Evolutionary conservation across 2,113 vertebrate species (phyloP).

Genomic region (Lophura nycthemera): DNA sequence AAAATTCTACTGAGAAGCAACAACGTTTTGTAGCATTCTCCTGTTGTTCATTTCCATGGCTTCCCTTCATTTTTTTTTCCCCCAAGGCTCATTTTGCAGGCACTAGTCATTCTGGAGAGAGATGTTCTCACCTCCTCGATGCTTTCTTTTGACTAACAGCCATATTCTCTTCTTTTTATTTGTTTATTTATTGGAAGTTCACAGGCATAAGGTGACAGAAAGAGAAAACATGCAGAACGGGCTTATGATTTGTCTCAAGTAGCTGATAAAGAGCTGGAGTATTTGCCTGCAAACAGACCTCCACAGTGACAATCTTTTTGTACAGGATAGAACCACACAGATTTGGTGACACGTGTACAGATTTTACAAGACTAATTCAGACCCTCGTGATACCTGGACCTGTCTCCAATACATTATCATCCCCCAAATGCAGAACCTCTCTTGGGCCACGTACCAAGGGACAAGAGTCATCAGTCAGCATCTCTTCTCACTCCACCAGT

Average conservation of each 20-base stretch:
- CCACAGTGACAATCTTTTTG: background rate
- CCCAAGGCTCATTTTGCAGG: conserved; percentile 53
- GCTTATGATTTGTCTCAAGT: conserved; percentile 33
- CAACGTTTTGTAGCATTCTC: conserved; percentile 60
- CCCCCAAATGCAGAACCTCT: background rate
- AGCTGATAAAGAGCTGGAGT: background rate
- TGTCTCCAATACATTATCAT: background rate
- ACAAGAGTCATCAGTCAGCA: background rate
- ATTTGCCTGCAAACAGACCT: background rate
- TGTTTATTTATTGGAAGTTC: conserved; percentile 52
- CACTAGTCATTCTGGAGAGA: conserved; percentile 2
- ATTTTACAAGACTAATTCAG: conserved; percentile 5
- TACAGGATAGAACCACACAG: background rate
- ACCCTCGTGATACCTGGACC: background rate
- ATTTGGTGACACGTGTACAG: background rate
- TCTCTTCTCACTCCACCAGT: background rate
- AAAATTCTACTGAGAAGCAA: conserved; percentile 66
- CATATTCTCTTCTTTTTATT: conserved; percentile 22
- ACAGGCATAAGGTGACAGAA: conserved; percentile 21
- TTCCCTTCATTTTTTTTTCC: conserved; percentile 47
- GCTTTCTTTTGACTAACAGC: conserved; percentile 50
- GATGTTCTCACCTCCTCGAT: conserved; percentile 34
- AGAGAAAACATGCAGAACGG: background rate
- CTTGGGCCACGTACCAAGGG: background rate
- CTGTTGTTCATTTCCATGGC: conserved; percentile 67